Evolutionary conservation across 2,113 vertebrate species (phyloP), one percentile per base, ranked within the genome.

Genomic region (Tachuris rubrigastra): DNA sequence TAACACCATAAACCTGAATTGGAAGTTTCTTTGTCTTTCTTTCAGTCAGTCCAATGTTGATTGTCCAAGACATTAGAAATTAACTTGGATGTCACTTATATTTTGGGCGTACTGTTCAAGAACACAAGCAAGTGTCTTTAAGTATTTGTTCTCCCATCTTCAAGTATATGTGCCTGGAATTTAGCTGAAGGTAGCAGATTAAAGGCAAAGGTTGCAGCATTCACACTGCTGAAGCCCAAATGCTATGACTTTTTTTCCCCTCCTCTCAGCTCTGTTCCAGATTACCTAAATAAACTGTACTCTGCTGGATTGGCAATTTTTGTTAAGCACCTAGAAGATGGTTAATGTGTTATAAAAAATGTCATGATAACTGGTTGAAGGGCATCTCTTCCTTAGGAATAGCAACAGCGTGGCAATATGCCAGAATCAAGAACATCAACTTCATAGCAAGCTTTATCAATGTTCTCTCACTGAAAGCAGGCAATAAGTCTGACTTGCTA

Each of bases 261-360:
- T 0, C 4, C 4, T 14, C 28, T 6, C 8, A 46, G 12, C 27
- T 66, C 49, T 73, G 14, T 77, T 82, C 56, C 37, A 69, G n/a
- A 13, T 68, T 90, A 73, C 31, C 31, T 87, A 77, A 95, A 75
- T 41, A 73, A 87, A 79, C 55, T 52, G 53, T 62, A 37, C 31
- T 76, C 46, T 87, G 75, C 74, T 90, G 74, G 88, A 91, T 89
- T 15, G 76, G n/a, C 62, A 91, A 37, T 89, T 93, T 50, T 30
- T 90, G 21, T 68, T 86, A 74, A 97, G 74, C 67, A 85, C 25
- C 39, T 95, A 60, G 87, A 77, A 35, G 76, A 87, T 63, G 86
- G 95, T 77, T 78, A 95, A 92, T 79, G 47, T 42, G 41, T 90
- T 86, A 79, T 55, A 33, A 91, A 97, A 89, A 72, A 85, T 89